Conservation (phyloP, 2,888 invertebrate genomes). For the Leucophenga montana region DNA sequence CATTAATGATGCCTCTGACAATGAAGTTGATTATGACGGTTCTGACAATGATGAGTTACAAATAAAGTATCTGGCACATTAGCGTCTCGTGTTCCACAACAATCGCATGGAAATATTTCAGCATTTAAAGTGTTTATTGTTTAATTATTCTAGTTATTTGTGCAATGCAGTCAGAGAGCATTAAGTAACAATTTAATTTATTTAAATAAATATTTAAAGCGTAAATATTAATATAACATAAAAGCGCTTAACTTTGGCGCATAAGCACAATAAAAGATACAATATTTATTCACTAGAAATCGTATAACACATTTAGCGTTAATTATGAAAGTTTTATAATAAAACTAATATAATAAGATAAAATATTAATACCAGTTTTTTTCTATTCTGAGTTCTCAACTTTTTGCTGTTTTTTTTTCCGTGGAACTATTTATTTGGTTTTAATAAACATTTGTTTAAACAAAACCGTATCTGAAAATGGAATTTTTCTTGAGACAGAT, state of each 20-base stretch:
- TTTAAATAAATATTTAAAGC: slow-evolving; percentile 9
- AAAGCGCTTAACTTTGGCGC: not conserved
- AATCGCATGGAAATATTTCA: not conserved
- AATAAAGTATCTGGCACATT: slow-evolving; percentile 7
- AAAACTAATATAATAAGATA: not conserved
- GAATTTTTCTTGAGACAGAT: no score
- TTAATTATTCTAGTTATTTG: slow-evolving; percentile 1
- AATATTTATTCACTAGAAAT: not conserved
- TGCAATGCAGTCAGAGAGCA: not conserved
- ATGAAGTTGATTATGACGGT: not conserved
- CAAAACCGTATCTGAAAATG: no score
- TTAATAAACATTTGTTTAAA: slow-evolving; percentile 2
- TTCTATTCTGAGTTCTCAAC: no score
- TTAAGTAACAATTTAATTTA: no score
- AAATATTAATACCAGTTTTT: not conserved
- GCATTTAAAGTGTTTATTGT: slow-evolving; percentile 7
- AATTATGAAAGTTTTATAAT: not conserved
- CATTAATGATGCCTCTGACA: not conserved
- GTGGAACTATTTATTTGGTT: not conserved
- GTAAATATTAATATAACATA: slow-evolving; percentile 2
- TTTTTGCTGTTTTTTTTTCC: no score
- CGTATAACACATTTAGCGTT: not conserved
- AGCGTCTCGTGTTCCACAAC: not conserved
- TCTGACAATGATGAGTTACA: slow-evolving; percentile 8
- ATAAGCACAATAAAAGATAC: not conserved